Evolutionary conservation across 2,113 vertebrate species (phyloP).

Genomic region (Oxygymnocypris stewartii): DNA sequence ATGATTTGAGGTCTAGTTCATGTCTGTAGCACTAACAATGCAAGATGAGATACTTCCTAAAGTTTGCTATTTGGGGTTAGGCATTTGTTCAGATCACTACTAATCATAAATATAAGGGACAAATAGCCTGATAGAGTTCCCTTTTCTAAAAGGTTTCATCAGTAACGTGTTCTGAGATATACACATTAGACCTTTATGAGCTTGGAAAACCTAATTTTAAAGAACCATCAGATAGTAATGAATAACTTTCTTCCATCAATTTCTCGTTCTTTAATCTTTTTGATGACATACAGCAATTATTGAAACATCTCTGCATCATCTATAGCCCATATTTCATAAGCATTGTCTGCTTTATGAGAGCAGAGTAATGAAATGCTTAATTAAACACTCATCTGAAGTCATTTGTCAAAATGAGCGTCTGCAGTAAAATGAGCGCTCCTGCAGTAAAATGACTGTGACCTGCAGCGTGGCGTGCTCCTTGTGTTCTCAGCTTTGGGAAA

Average conservation of each 20-base stretch:
- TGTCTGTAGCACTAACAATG: not conserved
- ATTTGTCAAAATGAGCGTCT: slow-evolving; percentile 53
- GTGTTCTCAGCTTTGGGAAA: slow-evolving; percentile 31
- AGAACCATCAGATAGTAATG: not conserved
- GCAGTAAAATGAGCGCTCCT: too few relatives aligned
- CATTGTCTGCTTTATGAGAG: slow-evolving; percentile 32
- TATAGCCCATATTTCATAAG: slow-evolving; percentile 29
- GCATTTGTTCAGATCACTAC: not conserved
- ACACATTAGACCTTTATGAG: not conserved
- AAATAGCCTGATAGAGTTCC: not conserved
- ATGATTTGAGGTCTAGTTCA: not conserved
- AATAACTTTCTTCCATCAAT: not conserved
- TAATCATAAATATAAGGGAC: not conserved
- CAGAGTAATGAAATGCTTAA: slow-evolving; percentile 49
- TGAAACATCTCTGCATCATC: slow-evolving; percentile 24
- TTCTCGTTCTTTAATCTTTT: not conserved
- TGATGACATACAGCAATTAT: slow-evolving; percentile 16
- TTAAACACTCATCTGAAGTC: slow-evolving; percentile 50
- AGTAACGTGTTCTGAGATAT: not conserved
- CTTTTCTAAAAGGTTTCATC: not conserved
- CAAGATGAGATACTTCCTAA: not conserved
- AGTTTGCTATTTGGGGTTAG: not conserved
- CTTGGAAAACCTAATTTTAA: not conserved
- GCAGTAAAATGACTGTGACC: slow-evolving; percentile 31
- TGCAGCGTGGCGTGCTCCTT: not conserved